Conservation (phyloP, 2,797 vertebrate species). For the Poecilia velifera region DNA sequence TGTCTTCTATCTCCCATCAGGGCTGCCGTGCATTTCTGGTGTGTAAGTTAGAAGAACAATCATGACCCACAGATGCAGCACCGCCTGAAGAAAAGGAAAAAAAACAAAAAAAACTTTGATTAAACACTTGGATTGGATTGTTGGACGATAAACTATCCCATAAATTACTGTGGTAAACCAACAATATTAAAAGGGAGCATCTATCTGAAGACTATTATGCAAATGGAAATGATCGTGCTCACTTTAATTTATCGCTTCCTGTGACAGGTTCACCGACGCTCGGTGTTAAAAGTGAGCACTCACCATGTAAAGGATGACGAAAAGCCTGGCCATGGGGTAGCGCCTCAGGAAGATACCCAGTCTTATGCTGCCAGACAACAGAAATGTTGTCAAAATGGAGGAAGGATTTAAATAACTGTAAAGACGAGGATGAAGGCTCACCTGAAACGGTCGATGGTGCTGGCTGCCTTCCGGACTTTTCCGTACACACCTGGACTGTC, state of each 20-base stretch:
- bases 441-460: conserved; percentile 96
- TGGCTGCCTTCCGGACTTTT: conserved; percentile 93
- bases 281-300: conserved; percentile 63
- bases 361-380: conserved; percentile 88
- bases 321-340: conserved; percentile 93
- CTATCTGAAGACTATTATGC: too few species aligned
- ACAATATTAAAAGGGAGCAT: too few species aligned
- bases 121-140: too few species aligned
- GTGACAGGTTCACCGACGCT: background rate
- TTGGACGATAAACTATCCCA: too few species aligned
- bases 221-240: too few species aligned
- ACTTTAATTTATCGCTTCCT: too few species aligned
- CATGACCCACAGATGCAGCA: conserved; percentile 99
- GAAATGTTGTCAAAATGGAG: background rate
- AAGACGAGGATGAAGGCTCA: conserved; percentile 50
- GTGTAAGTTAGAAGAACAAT: conserved; percentile 96
- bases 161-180: too few species aligned
- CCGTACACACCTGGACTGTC: conserved; percentile 89
- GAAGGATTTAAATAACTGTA: background rate
- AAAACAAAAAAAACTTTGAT: too few species aligned
- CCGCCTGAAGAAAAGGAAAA: conserved; percentile 80
- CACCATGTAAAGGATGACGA: conserved; percentile 97
- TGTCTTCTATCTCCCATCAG: conserved; percentile 83
- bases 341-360: conserved; percentile 96
- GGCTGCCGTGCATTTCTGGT: conserved; percentile 92